Evolutionary conservation across 1,140 invertebrate genomes (phyloP).

Genomic region (Teleogryllus occipitalis): DNA sequence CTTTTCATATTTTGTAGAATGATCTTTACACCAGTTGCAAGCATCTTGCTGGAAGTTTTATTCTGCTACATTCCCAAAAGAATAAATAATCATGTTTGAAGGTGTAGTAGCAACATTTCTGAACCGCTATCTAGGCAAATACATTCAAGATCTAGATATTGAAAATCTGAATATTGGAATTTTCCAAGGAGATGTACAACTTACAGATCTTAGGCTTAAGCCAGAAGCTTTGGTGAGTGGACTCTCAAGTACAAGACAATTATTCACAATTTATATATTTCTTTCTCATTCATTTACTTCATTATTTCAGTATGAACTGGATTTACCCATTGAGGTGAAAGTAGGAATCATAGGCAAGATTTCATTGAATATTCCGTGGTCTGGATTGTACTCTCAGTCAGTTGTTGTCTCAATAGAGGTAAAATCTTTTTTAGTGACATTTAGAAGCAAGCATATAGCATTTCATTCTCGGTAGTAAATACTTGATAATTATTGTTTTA

Average conservation of each 20-base stretch:
- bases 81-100: slow-evolving; percentile 53
- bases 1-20: too few species aligned
- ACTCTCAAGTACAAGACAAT: not conserved
- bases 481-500: slow-evolving; percentile 22
- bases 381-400: slow-evolving; percentile 58
- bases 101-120: slow-evolving; percentile 66
- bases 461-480: not conserved
- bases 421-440: slow-evolving; percentile 23
- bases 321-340: slow-evolving; percentile 72
- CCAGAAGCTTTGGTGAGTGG: slow-evolving; percentile 67
- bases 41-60: too few species aligned
- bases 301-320: slow-evolving; percentile 61
- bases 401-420: slow-evolving; percentile 59
- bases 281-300: not conserved
- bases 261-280: not conserved
- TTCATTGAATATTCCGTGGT: slow-evolving; percentile 69
- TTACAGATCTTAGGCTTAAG: slow-evolving; percentile 66
- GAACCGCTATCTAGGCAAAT: slow-evolving; percentile 70
- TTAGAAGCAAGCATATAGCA: not conserved
- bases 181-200: slow-evolving; percentile 67
- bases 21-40: too few species aligned
- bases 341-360: slow-evolving; percentile 68
- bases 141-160: slow-evolving; percentile 71
- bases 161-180: slow-evolving; percentile 76
- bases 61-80: too few species aligned